Percentiles rank a stretch among this genome's conserved stretches.
phyloP scores from a whole-genome alignment of 92 coral and sea anemone species.

The Hydrozoanthus gracilis region DNA sequence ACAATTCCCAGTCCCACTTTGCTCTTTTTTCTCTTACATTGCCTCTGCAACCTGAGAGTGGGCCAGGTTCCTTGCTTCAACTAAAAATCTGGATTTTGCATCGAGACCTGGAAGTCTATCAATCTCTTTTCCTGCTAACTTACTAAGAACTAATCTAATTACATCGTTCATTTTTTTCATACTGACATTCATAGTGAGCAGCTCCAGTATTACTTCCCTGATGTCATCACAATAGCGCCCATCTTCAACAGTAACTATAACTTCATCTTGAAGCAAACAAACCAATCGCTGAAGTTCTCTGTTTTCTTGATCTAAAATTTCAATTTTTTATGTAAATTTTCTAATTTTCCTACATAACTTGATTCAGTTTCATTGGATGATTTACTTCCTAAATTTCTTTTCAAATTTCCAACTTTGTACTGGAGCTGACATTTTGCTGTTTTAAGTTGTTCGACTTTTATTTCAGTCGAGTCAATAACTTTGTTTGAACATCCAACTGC shows the following conservation, averaged over 20 bases:
- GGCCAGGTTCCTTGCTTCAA: neutral
- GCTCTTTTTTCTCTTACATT: neutral
- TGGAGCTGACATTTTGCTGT: constrained; percentile 9
- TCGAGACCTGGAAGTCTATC: neutral
- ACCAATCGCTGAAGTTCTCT: constrained; percentile 22
- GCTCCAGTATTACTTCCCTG: constrained; percentile 4
- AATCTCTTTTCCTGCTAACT: neutral
- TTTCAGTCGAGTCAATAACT: neutral
- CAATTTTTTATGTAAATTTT: neutral
- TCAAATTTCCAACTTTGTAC: constrained; percentile 19
- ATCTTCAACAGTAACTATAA: neutral
- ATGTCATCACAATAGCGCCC: constrained; percentile 19
- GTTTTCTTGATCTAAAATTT: constrained; percentile 10
- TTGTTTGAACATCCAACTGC: constrained; percentile 3
- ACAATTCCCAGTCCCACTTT: constrained; percentile 4
- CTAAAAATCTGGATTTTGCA: neutral
- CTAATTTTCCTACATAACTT: neutral
- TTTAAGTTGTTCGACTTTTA: neutral
- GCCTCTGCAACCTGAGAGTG: neutral
- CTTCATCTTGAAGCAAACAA: constrained; percentile 20
- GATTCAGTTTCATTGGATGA: neutral
- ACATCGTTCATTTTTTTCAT: constrained; percentile 14
- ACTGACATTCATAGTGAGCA: neutral
- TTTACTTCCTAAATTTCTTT: constrained; percentile 1
- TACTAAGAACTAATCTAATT: neutral